A percentile compares a stretch with the other conserved stretches of the same genome.
phyloP scores from a whole-genome alignment of 2,797 vertebrate species.

The Myripristis murdjan region DNA sequence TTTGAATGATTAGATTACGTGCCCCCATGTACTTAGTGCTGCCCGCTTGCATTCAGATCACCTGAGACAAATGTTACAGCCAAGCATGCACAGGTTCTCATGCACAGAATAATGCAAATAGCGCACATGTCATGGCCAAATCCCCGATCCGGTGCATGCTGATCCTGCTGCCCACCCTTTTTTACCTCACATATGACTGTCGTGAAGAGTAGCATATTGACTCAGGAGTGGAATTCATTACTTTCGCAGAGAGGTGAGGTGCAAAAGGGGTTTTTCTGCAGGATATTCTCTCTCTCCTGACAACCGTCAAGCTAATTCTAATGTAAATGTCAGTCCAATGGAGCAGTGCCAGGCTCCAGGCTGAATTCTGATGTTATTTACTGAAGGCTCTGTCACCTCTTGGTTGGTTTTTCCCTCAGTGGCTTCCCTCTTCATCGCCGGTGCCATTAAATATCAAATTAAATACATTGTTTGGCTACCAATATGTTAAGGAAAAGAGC shows the following conservation, averaged over 20 bases:
- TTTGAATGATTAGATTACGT: too few species aligned
- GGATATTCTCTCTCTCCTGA: conserved; percentile 32
- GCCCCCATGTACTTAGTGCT: too few species aligned
- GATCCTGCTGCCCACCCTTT: conserved; percentile 37
- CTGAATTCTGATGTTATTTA: conserved; percentile 72
- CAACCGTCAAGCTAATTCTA: conserved; percentile 69
- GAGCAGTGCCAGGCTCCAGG: conserved; percentile 45
- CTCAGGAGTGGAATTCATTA: conserved; percentile 55
- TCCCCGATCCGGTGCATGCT: conserved; percentile 18
- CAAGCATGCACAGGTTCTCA: too few species aligned
- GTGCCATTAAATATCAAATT: conserved; percentile 39
- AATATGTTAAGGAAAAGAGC: conserved; percentile 41
- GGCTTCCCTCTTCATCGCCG: conserved; percentile 36
- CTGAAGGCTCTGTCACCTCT: conserved; percentile 51
- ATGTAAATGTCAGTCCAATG: conserved; percentile 78
- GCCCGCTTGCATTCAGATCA: too few species aligned
- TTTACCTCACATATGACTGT: conserved; percentile 29
- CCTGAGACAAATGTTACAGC: too few species aligned
- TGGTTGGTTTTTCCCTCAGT: conserved; percentile 6
- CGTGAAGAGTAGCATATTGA: conserved; percentile 39
- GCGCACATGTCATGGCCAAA: conserved; percentile 1
- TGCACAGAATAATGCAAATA: conserved; percentile 43
- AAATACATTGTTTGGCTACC: conserved; percentile 44
- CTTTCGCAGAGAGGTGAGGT: conserved; percentile 45
- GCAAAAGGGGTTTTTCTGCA: background rate